Base-by-base conservation (phyloP, 2,797 vertebrate species). In the Dryobates pubescens region DNA sequence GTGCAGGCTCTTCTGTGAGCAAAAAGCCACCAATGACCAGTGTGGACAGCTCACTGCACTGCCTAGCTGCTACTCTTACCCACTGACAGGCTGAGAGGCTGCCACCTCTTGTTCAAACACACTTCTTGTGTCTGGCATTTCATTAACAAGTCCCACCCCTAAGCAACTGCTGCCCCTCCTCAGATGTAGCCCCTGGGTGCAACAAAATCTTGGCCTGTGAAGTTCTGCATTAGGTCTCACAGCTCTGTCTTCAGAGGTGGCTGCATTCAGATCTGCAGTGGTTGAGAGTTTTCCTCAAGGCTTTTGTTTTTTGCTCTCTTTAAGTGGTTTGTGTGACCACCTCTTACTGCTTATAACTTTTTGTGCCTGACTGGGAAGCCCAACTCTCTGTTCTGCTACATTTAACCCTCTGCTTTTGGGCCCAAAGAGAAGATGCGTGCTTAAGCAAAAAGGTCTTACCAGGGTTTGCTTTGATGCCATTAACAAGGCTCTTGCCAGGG, bases 381-480 rank as follows among this genome's bases (percentile, higher is more conserved):
- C 34, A 65, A 0, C 24, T 61, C 43, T 61, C 43, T 61, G 38
- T 16, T 74, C 54, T 19, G 19, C 51, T 30, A 13, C n/a, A 14
- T 62, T 71, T 75, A 63, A 51, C 38, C 47, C 29, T 7, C 34
- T 19, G 24, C 8, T 63, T 19, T 49, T 61, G 41, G 23, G 16
- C 16, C 83, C 64, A 59, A 64, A 45, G 57, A 76, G n/a, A 47
- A 69, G 64, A 61, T 4, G 11, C 22, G n/a, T 43, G 27, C 57
- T 79, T 68, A 62, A 49, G 65, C 43, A 71, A 77, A 27, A n/a
- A 58, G 65, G 82, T 81, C 94, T 97, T 97, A 99, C 99, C 98
- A 11, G 98, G 97, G 85, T 96, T 98, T 92, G 97, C 97, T 97
- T 98, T 99, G 92, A 98, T 92, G 53, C 98, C 98, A 12, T 98